These are phyloP conservation scores for Cathartes aura DNA, from an alignment of 2,113 vertebrate genomes.

Conservation along the genomic window DNA sequence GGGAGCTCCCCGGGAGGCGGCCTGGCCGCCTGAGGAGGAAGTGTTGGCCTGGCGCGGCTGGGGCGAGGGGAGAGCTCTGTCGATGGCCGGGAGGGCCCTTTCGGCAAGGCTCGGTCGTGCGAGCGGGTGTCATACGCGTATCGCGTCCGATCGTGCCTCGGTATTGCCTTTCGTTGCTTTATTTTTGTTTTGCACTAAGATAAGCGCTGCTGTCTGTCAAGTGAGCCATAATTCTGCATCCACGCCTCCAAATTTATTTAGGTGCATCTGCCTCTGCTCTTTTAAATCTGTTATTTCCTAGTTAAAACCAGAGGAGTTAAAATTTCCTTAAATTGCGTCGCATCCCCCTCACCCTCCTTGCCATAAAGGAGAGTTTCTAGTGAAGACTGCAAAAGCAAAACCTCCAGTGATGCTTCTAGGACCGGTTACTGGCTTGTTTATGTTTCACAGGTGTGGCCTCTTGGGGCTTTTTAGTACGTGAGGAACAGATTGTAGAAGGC, in stretches of 20 bases:
- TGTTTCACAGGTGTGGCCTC: neutral
- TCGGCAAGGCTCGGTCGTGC: neutral
- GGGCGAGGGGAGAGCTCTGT: neutral
- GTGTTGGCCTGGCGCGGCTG: neutral
- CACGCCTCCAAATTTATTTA: rapidly evolving
- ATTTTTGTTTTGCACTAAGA: rapidly evolving
- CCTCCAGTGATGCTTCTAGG: neutral
- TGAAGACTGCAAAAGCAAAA: neutral
- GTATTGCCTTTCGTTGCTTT: rapidly evolving
- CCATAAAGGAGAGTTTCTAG: neutral
- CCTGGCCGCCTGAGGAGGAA: neutral
- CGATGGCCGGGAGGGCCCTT: neutral
- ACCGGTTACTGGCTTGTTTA: neutral
- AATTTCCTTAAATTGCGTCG: rapidly evolving
- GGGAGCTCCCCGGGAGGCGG: neutral
- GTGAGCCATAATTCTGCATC: rapidly evolving
- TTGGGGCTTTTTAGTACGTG: neutral
- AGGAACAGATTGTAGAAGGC: neutral
- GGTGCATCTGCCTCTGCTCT: neutral
- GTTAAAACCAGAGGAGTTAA: neutral
- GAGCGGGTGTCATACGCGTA: rapidly evolving
- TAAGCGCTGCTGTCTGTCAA: rapidly evolving
- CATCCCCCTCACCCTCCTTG: rapidly evolving
- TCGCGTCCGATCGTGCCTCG: neutral
- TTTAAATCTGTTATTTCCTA: rapidly evolving